Percentiles rank a stretch among this genome's conserved stretches.
Conservation (phyloP, 35 echinoderm and acorn worm genomes). For the Heliocidaris tuberculata region DNA sequence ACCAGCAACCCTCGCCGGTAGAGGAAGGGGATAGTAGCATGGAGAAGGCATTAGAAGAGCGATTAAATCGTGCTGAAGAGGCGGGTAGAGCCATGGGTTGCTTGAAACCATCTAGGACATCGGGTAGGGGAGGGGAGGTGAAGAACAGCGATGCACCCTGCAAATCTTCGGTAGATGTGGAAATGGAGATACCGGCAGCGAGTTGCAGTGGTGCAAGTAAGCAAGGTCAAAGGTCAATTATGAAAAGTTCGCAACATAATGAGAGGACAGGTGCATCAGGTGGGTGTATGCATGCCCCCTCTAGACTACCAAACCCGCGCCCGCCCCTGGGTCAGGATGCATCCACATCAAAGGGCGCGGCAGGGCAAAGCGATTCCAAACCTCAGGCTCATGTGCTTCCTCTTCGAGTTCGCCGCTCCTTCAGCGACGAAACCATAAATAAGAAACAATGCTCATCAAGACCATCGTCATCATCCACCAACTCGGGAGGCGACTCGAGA, state of each 20-base stretch:
- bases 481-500: background rate
- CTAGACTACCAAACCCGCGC: background rate
- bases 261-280: background rate
- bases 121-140: background rate
- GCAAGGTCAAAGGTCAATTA: slow-evolving; percentile 22
- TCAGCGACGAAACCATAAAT: slow-evolving; percentile 43
- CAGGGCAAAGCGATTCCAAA: slow-evolving; percentile 39
- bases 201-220: background rate
- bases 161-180: background rate
- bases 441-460: slow-evolving; percentile 6
- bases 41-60: background rate
- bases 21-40: slow-evolving; percentile 13
- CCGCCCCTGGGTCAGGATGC: background rate
- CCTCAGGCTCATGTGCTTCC: slow-evolving; percentile 24
- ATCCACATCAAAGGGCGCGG: background rate
- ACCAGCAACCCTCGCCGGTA: background rate
- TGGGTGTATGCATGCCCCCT: background rate
- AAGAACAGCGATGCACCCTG: background rate
- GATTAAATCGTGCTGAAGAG: background rate
- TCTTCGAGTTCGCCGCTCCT: slow-evolving; percentile 26
- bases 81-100: slow-evolving; percentile 1
- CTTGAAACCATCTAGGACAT: slow-evolving; percentile 31
- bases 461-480: slow-evolving; percentile 1
- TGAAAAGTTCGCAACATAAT: background rate
- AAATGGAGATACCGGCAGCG: background rate